Evolutionary conservation across 2,797 vertebrate genomes (phyloP).

Genomic region (Pangasius mekongensis): DNA sequence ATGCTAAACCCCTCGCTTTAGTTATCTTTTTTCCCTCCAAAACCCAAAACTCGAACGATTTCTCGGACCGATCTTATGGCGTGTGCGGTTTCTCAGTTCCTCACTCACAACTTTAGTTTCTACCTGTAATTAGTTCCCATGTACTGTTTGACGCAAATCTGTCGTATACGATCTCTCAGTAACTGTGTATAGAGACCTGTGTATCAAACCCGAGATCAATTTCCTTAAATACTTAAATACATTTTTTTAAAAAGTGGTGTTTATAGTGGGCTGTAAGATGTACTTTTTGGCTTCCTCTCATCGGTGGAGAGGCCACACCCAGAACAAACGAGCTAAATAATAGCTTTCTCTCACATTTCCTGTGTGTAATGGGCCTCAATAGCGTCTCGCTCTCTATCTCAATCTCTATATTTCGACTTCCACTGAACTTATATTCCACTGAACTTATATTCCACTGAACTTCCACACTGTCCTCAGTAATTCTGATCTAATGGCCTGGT

Average conservation of each 20-base stretch:
- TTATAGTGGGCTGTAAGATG: neutral
- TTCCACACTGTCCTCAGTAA: neutral
- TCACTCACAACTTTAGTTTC: neutral
- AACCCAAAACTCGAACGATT: neutral
- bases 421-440: neutral
- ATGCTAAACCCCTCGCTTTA: neutral
- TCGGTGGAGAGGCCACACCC: neutral
- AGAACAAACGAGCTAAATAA: neutral
- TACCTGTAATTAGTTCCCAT: neutral
- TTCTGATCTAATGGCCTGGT: slow-evolving; percentile 9
- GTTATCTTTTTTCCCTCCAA: neutral
- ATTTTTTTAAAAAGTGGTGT: neutral
- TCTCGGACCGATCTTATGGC: too few species aligned
- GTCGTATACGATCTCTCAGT: neutral
- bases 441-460: neutral
- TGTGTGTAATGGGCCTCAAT: slow-evolving; percentile 14
- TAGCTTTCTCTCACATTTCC: slow-evolving; percentile 7
- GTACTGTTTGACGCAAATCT: neutral
- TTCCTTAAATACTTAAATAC: too few species aligned
- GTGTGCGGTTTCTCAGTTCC: neutral
- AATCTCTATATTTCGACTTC: slow-evolving; percentile 33
- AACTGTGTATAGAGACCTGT: neutral
- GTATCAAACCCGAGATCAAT: neutral
- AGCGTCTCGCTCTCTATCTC: neutral
- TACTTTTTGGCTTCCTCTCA: neutral